Conservation (phyloP, 2,113 vertebrate genomes). For the Ochotona curzoniae region DNA sequence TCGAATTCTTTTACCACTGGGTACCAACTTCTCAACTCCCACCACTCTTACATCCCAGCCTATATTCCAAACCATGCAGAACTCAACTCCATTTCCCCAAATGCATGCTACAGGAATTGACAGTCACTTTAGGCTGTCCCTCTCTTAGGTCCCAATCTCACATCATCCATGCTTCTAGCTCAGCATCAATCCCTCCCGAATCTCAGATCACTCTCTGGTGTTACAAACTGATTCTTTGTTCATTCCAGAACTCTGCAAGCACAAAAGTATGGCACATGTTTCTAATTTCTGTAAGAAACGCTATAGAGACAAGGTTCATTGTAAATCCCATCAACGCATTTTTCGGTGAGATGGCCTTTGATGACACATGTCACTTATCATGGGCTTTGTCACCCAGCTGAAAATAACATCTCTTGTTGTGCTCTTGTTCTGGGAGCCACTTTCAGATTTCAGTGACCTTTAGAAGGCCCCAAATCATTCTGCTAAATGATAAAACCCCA, state of each 20-base stretch:
- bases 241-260: not conserved
- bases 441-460: not conserved
- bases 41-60: no score
- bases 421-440: not conserved
- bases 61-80: not conserved
- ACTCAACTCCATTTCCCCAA: not conserved
- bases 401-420: not conserved
- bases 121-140: not conserved
- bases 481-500: not conserved
- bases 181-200: not conserved
- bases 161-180: no score
- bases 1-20: not conserved
- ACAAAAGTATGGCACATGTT: not conserved
- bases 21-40: not conserved
- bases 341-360: not conserved
- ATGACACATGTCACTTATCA: not conserved
- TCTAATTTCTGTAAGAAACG: not conserved
- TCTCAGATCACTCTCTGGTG: not conserved
- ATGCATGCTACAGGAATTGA: not conserved
- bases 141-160: not conserved
- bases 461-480: not conserved
- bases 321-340: not conserved
- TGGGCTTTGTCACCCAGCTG: not conserved
- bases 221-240: not conserved
- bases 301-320: not conserved